Evolutionary conservation across 2,113 vertebrate species (phyloP).

Genomic region (Seriola aureovittata): DNA sequence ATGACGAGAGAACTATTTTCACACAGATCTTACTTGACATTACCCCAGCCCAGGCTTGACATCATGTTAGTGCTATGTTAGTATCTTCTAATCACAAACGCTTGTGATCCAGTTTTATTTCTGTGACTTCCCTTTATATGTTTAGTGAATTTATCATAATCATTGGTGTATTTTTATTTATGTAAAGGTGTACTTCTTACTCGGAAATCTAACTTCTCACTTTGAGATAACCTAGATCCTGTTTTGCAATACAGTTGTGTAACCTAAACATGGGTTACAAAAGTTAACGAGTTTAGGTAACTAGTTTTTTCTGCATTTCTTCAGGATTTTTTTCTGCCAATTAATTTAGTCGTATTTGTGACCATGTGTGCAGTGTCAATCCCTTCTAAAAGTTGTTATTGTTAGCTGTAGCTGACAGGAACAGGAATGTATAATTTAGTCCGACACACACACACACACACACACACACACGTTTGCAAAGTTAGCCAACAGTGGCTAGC

Average conservation of each 20-base stretch:
- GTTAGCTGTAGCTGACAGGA: background rate
- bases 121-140: background rate
- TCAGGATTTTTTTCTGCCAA: background rate
- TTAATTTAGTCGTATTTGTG: rapidly evolving
- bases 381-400: too few species aligned
- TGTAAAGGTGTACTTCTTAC: background rate
- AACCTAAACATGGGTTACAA: conserved; percentile 19
- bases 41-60: too few species aligned
- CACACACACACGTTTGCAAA: background rate
- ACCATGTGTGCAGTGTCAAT: background rate
- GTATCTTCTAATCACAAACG: background rate
- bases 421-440: background rate
- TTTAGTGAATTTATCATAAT: too few species aligned
- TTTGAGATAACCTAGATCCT: background rate
- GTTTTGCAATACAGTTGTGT: conserved; percentile 34
- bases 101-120: background rate
- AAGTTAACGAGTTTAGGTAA: background rate
- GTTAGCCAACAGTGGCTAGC: conserved; percentile 16
- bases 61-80: background rate
- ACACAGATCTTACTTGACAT: background rate
- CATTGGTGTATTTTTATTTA: background rate
- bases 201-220: background rate
- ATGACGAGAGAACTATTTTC: background rate
- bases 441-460: background rate
- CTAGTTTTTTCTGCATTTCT: background rate